Evolutionary conservation across 1,140 invertebrate genomes (phyloP).

Genomic region (Elysia chlorotica): DNA sequence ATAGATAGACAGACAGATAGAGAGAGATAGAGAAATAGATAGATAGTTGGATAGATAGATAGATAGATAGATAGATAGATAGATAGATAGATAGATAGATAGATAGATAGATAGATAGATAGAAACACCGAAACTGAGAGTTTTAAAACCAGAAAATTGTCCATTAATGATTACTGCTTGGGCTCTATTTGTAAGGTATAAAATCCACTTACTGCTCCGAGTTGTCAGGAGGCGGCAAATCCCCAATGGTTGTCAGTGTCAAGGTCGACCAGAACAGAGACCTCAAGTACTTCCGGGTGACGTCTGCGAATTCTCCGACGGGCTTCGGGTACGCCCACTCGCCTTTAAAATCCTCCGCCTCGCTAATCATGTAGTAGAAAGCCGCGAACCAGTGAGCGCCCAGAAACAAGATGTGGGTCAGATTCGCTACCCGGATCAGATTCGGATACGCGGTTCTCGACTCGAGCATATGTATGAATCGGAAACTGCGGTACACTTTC

Average conservation of each 20-base stretch:
- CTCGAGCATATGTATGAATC: constrained; percentile 95
- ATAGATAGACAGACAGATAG: too few species aligned
- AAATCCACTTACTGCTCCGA: constrained; percentile 88
- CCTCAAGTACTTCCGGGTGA: constrained; percentile 90
- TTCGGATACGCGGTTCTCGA: constrained; percentile 94
- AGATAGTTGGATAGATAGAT: too few species aligned
- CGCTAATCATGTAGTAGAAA: constrained; percentile 93
- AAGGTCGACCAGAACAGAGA: constrained; percentile 96
- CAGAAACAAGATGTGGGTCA: constrained; percentile 92
- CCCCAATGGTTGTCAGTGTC: constrained; percentile 91
- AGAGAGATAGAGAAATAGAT: too few species aligned
- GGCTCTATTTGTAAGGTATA: too few species aligned
- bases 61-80: too few species aligned
- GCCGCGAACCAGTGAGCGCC: constrained; percentile 97
- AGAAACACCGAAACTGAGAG: too few species aligned
- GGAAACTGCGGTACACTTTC: constrained; percentile 86
- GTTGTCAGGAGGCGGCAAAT: constrained; percentile 91
- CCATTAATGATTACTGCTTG: too few species aligned
- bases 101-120: too few species aligned
- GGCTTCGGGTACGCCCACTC: constrained; percentile 88
- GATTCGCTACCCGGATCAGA: constrained; percentile 92
- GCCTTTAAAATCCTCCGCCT: constrained; percentile 87
- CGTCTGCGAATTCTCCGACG: constrained; percentile 75
- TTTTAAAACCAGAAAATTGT: too few species aligned
- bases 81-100: too few species aligned